Conservation (phyloP, 2,113 vertebrate species). For the Theristicus caerulescens region DNA sequence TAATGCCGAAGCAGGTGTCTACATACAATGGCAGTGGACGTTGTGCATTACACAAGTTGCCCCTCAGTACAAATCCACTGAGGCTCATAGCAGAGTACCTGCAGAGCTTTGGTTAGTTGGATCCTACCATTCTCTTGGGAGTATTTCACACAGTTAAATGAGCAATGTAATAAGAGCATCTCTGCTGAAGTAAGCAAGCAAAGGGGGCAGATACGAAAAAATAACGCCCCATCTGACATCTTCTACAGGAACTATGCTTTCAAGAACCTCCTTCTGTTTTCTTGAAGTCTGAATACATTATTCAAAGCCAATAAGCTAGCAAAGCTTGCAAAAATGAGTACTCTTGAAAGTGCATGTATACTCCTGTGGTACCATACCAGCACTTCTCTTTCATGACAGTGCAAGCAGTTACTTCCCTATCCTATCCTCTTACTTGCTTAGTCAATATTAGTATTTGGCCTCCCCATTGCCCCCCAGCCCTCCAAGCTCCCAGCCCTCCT, state of each 20-base stretch:
- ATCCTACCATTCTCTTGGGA: neutral
- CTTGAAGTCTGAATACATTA: neutral
- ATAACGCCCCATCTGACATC: neutral
- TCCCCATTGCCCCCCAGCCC: accelerated
- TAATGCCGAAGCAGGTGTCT: neutral
- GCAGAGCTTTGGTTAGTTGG: neutral
- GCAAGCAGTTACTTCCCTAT: neutral
- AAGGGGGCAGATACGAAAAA: neutral
- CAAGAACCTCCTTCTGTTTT: neutral
- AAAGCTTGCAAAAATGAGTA: neutral
- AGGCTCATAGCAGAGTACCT: neutral
- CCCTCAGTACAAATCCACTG: neutral
- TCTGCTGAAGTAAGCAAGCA: neutral
- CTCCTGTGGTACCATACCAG: neutral
- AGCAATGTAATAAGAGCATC: neutral
- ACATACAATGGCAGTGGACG: neutral
- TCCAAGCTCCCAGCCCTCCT: neutral
- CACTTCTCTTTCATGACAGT: neutral
- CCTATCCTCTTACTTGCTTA: neutral
- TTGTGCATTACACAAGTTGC: neutral
- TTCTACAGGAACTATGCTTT: neutral
- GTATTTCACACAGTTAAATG: neutral
- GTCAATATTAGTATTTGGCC: neutral
- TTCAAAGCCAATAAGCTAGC: neutral
- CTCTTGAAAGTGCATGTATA: neutral